phyloP scores from a whole-genome alignment of 2,113 vertebrate species.

The Rhipidura dahli region DNA sequence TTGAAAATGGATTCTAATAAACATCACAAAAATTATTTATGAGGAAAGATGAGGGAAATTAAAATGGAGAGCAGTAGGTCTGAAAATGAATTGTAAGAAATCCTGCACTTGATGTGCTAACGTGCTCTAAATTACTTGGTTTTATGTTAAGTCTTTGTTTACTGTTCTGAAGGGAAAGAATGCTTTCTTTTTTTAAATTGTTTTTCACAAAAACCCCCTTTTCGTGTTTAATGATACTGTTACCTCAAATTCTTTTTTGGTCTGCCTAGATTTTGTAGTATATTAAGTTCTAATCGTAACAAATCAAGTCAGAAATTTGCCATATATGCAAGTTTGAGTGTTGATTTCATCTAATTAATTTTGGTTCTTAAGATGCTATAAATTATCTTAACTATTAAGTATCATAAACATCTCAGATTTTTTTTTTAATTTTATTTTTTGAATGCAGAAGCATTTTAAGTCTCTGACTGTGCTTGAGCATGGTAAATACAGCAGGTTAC shows the following conservation, averaged over 20 bases:
- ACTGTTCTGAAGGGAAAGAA: background rate
- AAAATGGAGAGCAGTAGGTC: background rate
- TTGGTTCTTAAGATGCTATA: background rate
- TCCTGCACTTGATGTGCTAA: background rate
- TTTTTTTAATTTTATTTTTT: background rate
- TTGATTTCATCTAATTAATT: background rate
- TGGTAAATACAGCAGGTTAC: background rate
- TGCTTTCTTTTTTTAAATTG: background rate
- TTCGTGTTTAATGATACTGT: background rate
- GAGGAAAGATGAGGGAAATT: background rate
- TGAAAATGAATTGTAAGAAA: background rate
- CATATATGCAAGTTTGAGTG: background rate
- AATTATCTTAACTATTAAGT: background rate
- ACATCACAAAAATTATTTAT: background rate
- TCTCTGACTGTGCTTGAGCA: background rate
- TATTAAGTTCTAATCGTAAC: background rate
- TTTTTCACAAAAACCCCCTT: background rate
- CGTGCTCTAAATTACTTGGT: background rate
- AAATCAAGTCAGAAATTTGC: background rate
- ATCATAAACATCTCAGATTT: background rate
- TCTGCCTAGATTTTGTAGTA: background rate
- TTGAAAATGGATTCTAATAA: background rate
- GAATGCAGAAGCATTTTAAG: background rate
- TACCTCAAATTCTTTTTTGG: background rate
- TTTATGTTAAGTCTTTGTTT: background rate